Percentiles rank a stretch among this genome's conserved stretches.
Evolutionary conservation across 2,888 invertebrate genomes (phyloP).

Genomic region (Drosophila formosana): DNA sequence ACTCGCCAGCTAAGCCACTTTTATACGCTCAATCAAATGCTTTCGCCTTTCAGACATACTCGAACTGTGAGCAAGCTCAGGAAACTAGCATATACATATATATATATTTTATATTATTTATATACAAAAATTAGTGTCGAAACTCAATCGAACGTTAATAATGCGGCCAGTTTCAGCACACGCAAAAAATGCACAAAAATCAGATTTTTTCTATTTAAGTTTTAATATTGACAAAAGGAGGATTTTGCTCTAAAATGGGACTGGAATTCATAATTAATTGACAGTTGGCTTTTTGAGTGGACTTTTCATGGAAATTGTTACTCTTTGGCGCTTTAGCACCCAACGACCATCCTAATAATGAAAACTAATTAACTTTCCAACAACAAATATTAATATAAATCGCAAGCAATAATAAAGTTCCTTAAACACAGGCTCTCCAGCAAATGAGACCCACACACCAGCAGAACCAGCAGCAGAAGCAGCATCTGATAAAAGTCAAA

Average conservation of each 20-base stretch:
- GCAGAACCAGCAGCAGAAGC: background rate
- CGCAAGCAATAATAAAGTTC: constrained; percentile 18
- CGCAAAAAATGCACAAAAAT: constrained; percentile 20
- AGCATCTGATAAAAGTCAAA: constrained; percentile 39
- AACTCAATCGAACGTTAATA: constrained; percentile 65
- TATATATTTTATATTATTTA: constrained; percentile 6
- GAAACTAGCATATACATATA: constrained; percentile 23
- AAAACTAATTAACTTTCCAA: constrained; percentile 62
- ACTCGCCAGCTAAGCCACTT: constrained; percentile 62
- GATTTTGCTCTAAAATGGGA: background rate
- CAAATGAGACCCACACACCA: background rate
- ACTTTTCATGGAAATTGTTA: constrained; percentile 8
- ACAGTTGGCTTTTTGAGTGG: constrained; percentile 4
- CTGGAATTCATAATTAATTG: constrained; percentile 36
- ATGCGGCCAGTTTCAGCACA: constrained; percentile 33
- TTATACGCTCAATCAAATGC: constrained; percentile 74
- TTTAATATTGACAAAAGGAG: background rate
- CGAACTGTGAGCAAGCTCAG: background rate
- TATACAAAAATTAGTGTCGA: constrained; percentile 40
- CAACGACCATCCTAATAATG: constrained; percentile 21
- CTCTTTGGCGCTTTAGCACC: constrained; percentile 19
- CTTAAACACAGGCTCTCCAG: background rate
- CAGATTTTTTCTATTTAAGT: constrained; percentile 21
- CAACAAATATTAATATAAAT: constrained; percentile 17
- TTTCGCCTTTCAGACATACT: constrained; percentile 46